A percentile compares a stretch with the other conserved stretches of the same genome.
Conservation (phyloP, 2,797 vertebrate genomes). For the Hippoglossus hippoglossus region DNA sequence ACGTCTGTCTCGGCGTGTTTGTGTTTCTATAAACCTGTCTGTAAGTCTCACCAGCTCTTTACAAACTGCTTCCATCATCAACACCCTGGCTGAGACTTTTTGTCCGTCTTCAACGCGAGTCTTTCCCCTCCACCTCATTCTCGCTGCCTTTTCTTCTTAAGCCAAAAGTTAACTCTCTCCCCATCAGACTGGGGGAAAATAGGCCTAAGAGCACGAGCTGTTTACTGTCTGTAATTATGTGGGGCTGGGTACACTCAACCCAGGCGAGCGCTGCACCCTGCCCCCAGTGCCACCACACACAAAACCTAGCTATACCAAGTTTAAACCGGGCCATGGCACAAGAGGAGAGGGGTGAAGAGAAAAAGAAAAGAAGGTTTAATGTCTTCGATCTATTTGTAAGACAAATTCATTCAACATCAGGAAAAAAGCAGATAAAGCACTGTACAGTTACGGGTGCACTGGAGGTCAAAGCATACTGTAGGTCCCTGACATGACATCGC, state of each 20-base stretch:
- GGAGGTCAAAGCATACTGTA: neutral
- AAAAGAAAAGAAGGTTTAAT: conserved; percentile 28
- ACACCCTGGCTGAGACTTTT: conserved; percentile 61
- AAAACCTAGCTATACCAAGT: conserved; percentile 59
- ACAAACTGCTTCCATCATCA: conserved; percentile 44
- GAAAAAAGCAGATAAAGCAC: neutral
- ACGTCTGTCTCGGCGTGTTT: conserved; percentile 44
- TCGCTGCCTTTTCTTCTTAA: conserved; percentile 49
- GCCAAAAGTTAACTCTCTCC: conserved; percentile 74
- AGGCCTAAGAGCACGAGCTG: conserved; percentile 75
- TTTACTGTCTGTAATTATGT: conserved; percentile 87
- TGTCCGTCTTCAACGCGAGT: conserved; percentile 50
- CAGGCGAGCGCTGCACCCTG: conserved; percentile 71
- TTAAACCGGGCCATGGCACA: conserved; percentile 65
- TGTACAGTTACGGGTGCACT: conserved; percentile 3
- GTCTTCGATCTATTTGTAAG: conserved; percentile 16
- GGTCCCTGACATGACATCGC: conserved; percentile 2
- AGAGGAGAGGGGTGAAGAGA: conserved; percentile 23
- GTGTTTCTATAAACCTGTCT: conserved; percentile 56
- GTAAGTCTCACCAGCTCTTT: conserved; percentile 35
- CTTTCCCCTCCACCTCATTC: conserved; percentile 43
- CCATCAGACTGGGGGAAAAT: conserved; percentile 73
- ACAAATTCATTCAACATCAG: conserved; percentile 1
- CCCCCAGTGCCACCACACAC: conserved; percentile 78
- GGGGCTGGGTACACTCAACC: conserved; percentile 75